These are phyloP conservation scores for Fringilla coelebs DNA, from an alignment of 2,797 vertebrate genomes.

Conservation along the genomic window DNA sequence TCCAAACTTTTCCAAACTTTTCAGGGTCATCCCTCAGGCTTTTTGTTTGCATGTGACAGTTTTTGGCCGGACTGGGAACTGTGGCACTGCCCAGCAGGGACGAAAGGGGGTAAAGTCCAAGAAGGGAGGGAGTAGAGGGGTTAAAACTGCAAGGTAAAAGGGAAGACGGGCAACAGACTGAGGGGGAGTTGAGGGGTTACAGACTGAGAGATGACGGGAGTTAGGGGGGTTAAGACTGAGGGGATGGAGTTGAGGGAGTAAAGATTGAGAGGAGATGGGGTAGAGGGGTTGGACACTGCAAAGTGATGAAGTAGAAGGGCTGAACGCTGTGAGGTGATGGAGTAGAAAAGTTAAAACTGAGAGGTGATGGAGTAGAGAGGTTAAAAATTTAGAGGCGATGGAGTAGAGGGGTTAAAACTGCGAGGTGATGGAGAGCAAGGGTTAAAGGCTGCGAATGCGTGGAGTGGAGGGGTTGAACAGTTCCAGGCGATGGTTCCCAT, in stretches of 20 bases:
- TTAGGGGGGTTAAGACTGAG: not conserved
- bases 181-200: not conserved
- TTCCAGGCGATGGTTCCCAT: not conserved
- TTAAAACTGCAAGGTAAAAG: not conserved
- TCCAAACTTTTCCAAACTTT: not conserved
- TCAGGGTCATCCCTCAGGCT: rapidly evolving
- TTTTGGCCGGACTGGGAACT: not conserved
- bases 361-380: not conserved
- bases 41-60: not conserved
- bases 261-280: not conserved
- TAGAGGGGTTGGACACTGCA: rapidly evolving
- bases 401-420: not conserved
- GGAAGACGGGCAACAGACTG: not conserved
- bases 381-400: not conserved
- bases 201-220: not conserved
- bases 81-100: not conserved
- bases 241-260: not conserved
- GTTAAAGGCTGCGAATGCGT: not conserved
- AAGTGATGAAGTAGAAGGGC: not conserved
- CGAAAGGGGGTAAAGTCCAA: not conserved
- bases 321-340: not conserved
- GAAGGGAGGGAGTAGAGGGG: not conserved
- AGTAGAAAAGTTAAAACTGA: not conserved
- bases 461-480: not conserved
- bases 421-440: not conserved